phyloP scores from a whole-genome alignment of 2,797 vertebrate species.

The Todus mexicanus region DNA sequence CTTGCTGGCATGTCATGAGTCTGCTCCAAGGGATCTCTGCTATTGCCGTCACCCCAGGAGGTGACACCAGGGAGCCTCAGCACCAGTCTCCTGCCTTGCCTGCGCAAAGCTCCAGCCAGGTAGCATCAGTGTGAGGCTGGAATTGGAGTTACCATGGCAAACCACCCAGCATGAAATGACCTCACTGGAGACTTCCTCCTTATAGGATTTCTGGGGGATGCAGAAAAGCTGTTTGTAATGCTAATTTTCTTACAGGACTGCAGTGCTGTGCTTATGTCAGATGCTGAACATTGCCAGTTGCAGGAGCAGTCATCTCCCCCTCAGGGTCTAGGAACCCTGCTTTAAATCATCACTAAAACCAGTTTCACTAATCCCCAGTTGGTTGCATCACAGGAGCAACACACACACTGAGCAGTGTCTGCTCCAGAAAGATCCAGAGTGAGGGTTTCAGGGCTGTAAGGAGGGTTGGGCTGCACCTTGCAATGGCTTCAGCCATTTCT shows the following conservation, averaged over 20 bases:
- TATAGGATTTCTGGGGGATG: not conserved
- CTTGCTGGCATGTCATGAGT: not conserved
- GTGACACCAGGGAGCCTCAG: not conserved
- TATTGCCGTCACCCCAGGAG: not conserved
- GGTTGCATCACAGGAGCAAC: not conserved
- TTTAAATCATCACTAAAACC: not conserved
- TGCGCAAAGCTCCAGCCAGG: not conserved
- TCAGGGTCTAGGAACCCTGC: not conserved
- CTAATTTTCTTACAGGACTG: not conserved
- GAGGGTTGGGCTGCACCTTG: not conserved
- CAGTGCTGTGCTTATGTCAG: not conserved
- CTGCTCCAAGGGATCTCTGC: not conserved
- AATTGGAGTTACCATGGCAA: not conserved
- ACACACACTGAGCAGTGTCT: accelerated
- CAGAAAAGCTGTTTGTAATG: not conserved
- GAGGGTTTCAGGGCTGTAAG: not conserved
- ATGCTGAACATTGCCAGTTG: not conserved
- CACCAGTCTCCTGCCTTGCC: not conserved
- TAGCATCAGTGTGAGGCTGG: not conserved
- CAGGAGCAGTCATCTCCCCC: not conserved
- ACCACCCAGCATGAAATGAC: not conserved
- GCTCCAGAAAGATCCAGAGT: not conserved
- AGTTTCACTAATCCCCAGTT: not conserved
- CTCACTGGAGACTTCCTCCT: not conserved
- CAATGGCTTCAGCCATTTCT: not conserved